Percentiles rank a stretch among this genome's conserved stretches.
These are phyloP conservation scores for Mugil cephalus DNA, from an alignment of 2,113 vertebrate species.

Conservation along the genomic window DNA sequence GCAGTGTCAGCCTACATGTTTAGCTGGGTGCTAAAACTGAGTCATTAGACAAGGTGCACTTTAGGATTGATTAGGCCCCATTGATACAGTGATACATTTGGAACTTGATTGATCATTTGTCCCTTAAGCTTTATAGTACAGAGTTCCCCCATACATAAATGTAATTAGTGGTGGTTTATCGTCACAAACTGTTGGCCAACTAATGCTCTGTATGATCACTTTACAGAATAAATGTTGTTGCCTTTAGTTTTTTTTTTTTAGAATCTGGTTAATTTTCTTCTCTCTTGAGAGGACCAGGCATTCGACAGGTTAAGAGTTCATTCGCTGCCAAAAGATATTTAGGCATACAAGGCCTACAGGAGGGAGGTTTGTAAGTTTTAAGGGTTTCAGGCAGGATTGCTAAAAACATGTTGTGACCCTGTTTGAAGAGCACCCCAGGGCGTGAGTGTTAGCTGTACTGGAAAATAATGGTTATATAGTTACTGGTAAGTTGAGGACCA, in stretches of 20 bases:
- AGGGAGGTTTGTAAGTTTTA: conserved; percentile 42
- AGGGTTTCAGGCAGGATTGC: conserved; percentile 64
- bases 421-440: conserved; percentile 56
- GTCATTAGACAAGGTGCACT: conserved; percentile 44
- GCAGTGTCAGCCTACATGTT: conserved; percentile 60
- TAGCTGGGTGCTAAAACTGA: conserved; percentile 44
- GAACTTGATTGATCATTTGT: conserved; percentile 44
- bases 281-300: conserved; percentile 22
- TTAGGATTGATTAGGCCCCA: conserved; percentile 8
- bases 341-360: conserved; percentile 53
- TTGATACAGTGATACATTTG: conserved; percentile 33
- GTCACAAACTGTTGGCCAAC: conserved; percentile 10
- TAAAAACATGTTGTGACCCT: conserved; percentile 58
- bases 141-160: conserved; percentile 17
- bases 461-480: conserved; percentile 36
- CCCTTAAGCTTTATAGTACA: conserved; percentile 7
- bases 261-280: conserved; percentile 17
- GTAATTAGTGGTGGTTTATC: conserved; percentile 28
- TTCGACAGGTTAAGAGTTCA: conserved; percentile 12
- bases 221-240: conserved; percentile 30
- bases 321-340: conserved; percentile 34
- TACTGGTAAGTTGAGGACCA: conserved; percentile 39
- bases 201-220: conserved; percentile 20
- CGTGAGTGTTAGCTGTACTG: conserved; percentile 41
- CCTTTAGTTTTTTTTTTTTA: conserved; percentile 2